Evolutionary conservation across 2,113 vertebrate genomes (phyloP).

Genomic region (Albula glossodonta): DNA sequence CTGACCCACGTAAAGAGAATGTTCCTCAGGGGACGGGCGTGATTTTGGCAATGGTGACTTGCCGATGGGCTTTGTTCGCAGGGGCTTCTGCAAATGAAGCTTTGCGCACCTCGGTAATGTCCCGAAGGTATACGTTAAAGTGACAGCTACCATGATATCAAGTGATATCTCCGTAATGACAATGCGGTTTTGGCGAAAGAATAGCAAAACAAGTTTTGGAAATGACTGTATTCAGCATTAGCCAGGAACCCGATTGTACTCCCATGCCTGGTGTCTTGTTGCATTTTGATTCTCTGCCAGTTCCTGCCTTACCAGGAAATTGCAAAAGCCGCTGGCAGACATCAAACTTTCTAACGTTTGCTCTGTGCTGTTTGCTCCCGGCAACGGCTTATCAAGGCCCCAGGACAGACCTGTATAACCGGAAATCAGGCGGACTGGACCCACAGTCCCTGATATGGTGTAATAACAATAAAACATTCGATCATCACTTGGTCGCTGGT

Average conservation of each 20-base stretch:
- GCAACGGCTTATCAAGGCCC: no score
- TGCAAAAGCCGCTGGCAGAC: not conserved
- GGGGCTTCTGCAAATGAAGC: not conserved
- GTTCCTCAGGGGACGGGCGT: not conserved
- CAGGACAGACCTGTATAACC: not conserved
- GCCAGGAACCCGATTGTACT: not conserved
- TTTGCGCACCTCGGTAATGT: not conserved
- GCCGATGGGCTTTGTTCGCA: not conserved
- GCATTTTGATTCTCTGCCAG: not conserved
- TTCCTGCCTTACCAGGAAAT: not conserved
- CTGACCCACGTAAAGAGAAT: not conserved
- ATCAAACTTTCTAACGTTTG: not conserved
- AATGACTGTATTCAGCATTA: no score
- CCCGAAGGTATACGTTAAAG: not conserved
- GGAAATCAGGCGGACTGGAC: not conserved
- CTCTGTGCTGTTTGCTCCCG: not conserved
- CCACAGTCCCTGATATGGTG: no score
- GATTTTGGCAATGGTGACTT: not conserved
- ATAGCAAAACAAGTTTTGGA: not conserved
- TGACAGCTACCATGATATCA: no score
- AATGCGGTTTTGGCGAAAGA: no score
- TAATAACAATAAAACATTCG: no score
- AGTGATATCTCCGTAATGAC: no score
- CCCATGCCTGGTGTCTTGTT: not conserved
- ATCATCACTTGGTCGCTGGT: no score